These are phyloP conservation scores for Papilio demoleus DNA, from an alignment of 2,888 invertebrate genomes.

Conservation along the genomic window DNA sequence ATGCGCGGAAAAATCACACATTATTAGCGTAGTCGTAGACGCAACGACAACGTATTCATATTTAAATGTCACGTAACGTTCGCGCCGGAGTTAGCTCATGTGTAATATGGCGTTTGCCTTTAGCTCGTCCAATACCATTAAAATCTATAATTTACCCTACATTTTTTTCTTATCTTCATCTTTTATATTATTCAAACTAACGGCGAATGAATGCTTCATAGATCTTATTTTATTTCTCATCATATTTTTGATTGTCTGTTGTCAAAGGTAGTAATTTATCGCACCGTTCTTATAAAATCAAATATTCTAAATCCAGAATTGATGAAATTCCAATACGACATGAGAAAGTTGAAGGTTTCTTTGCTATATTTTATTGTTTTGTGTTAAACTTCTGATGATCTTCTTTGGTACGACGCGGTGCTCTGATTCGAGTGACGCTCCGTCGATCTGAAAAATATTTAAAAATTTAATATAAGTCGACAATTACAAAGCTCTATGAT, in stretches of 20 bases:
- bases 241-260: too few species aligned
- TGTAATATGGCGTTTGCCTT: slow-evolving; percentile 47
- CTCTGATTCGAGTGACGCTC: neutral
- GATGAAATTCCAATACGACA: neutral
- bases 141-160: neutral
- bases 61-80: slow-evolving; percentile 74
- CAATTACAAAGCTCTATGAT: too few species aligned
- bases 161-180: neutral
- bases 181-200: neutral
- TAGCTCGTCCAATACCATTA: slow-evolving; percentile 23
- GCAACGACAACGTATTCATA: slow-evolving; percentile 75
- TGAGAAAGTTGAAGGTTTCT: neutral
- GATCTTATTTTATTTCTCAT: too few species aligned
- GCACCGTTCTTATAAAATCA: too few species aligned
- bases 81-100: slow-evolving; percentile 63
- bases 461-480: neutral
- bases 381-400: neutral
- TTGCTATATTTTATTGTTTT: neutral
- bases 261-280: too few species aligned
- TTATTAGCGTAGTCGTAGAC: slow-evolving; percentile 70
- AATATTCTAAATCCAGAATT: neutral
- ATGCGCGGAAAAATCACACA: slow-evolving; percentile 78
- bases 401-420: neutral
- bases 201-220: neutral
- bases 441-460: neutral